A percentile compares a stretch with the other conserved stretches of the same genome.
Conservation (phyloP, 2,113 vertebrate species). For the Corynorhinus townsendii region DNA sequence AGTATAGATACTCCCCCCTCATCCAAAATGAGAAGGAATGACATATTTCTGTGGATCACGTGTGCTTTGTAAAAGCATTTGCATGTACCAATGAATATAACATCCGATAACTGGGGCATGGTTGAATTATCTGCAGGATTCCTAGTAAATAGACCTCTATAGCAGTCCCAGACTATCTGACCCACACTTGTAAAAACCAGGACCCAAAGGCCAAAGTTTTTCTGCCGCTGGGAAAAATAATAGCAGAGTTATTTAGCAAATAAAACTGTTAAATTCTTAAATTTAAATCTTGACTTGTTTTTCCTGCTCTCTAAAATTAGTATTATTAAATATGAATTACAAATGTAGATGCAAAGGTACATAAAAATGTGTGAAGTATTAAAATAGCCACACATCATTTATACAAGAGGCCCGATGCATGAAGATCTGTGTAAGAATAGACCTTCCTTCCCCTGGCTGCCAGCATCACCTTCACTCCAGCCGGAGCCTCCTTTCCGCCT, state of each 20-base stretch:
- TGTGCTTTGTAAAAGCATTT: not conserved
- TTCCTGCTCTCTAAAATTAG: slow-evolving; percentile 3
- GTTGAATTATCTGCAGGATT: not conserved
- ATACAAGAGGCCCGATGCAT: not conserved
- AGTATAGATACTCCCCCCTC: not conserved
- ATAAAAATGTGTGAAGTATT: not conserved
- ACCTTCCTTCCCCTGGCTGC: too few species aligned
- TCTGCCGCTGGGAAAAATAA: not conserved
- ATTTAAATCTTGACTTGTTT: not conserved
- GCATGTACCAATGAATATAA: not conserved
- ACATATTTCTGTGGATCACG: not conserved
- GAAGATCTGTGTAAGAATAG: too few species aligned
- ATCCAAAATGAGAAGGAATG: not conserved
- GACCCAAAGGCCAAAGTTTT: not conserved
- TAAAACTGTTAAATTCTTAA: not conserved
- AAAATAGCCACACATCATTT: not conserved
- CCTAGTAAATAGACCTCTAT: not conserved
- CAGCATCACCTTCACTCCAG: too few species aligned
- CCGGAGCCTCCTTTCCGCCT: too few species aligned
- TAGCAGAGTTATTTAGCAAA: not conserved
- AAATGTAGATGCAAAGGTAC: not conserved
- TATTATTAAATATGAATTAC: not conserved
- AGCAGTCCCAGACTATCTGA: not conserved
- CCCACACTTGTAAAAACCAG: not conserved
- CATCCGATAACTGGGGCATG: not conserved